Evolutionary conservation across 2,797 vertebrate species (phyloP), one percentile per base, ranked within the genome.

Genomic region (Pantherophis vulpinus): DNA sequence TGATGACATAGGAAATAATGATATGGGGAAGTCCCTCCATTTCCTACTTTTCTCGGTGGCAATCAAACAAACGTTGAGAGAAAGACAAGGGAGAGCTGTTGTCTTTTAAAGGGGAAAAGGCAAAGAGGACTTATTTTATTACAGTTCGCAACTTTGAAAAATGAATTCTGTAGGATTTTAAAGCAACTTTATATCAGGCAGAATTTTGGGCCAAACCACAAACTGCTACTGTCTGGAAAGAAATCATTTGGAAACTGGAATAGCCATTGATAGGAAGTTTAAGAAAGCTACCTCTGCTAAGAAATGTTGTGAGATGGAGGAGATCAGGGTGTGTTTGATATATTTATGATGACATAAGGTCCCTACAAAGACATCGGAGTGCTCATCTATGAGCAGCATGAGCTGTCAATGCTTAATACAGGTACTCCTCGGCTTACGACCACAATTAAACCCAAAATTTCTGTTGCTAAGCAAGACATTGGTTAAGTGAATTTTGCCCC

Each of bases 311-410:
- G 54, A 94, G 95, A 91, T 87, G 55, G 93, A 92, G 70, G 91
- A 27, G 95, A 54, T 93, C 20, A 47, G 9, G 18, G 18, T 79
- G 91, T 92, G 96, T 58, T 74, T 86, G 54, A 92, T 4, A 93
- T 93, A 94, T 94, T 97, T 93, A 97, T 94, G 96, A 96, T 96
- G 93, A 92, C 94, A 96, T 97, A 96, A 97, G 95, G 96, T 95
- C 96, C 47, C 91, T 94, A 92, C 96, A 96, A 96, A 96, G 92
- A 95, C 94, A 25, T 96, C 93, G 91, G 90, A 47, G 95, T 95
- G 4, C 90, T 95, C 94, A 93, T 94, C 94, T 91, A 79, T 94
- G 96, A 96, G 96, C 95, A 89, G 94, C 94, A 94, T 88, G 0
- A 56, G 95, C 96, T 86, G 93, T 94, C 97, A 97, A 97, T 96